Evolutionary conservation across 2,113 vertebrate genomes (phyloP).

Genomic region (Seriola dumerili): DNA sequence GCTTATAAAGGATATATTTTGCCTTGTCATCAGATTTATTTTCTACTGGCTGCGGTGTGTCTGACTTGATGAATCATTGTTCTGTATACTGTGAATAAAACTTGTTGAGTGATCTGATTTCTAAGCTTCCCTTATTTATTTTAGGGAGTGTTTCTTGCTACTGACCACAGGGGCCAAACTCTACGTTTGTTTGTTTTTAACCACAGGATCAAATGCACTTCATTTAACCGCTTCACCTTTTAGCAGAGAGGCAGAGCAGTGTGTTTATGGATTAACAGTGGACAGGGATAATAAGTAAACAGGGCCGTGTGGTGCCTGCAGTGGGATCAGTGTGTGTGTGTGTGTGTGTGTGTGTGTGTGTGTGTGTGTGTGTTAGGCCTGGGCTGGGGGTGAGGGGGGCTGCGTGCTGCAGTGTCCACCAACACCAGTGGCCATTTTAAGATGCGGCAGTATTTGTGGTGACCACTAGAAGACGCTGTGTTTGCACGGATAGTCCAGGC

Average conservation of each 20-base stretch:
- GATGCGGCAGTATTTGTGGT: slow-evolving; percentile 54
- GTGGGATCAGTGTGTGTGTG: slow-evolving; percentile 31
- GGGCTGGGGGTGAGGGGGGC: not conserved
- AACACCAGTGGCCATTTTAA: slow-evolving; percentile 80
- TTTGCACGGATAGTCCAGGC: slow-evolving; percentile 72
- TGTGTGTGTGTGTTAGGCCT: slow-evolving; percentile 13
- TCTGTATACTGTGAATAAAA: slow-evolving; percentile 80
- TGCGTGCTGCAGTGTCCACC: slow-evolving; percentile 77
- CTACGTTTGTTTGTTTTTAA: slow-evolving; percentile 2
- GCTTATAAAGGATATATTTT: slow-evolving; percentile 48
- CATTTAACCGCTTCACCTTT: slow-evolving; percentile 1
- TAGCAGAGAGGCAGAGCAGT: not conserved
- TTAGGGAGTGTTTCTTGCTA: not conserved
- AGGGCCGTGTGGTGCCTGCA: slow-evolving; percentile 38
- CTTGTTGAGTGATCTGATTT: slow-evolving; percentile 41
- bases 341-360: not conserved
- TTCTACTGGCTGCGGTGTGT: slow-evolving; percentile 52
- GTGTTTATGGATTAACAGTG: slow-evolving; percentile 55
- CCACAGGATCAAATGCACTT: not conserved
- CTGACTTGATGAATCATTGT: slow-evolving; percentile 38
- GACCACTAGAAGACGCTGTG: slow-evolving; percentile 82
- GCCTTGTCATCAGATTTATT: slow-evolving; percentile 47
- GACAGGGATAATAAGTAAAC: slow-evolving; percentile 48
- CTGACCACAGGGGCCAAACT: not conserved
- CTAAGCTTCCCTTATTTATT: not conserved